Evolutionary conservation across 2,113 vertebrate species (phyloP), one percentile per base, ranked within the genome.

Genomic region (Lontra canadensis): DNA sequence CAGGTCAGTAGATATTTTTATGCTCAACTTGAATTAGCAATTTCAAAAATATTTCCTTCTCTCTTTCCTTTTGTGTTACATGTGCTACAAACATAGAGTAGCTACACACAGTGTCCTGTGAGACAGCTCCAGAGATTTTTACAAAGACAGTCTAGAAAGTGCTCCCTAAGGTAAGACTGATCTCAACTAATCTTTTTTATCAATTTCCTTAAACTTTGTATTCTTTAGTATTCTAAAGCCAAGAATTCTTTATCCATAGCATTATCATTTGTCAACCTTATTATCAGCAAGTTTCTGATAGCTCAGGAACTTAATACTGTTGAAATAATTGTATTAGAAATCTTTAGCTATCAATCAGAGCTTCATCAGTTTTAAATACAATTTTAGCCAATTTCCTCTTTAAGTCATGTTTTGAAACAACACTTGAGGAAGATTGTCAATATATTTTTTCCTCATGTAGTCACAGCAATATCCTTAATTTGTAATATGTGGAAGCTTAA

Each of bases 1-100:
- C 88, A 96, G 92, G 92, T 94, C 83, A 96, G 63, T 81, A 61
- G 25, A 78, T 96, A 92, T 74, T 94, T 98, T 95, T 95, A 84
- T 85, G 71, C 52, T 78, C 65, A 94, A 81, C 71, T 94, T 95
- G 95, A 98, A 92, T 91, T 90, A 94, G 71, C 49, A 92, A 1
- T 91, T 97, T 81, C 47, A 96, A 96, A 95, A 74, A 18, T 9
- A 71, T 78, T 82, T 94, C 14, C 31, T 90, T 39, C 17, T 91
- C 42, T 57, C 15, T 20, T 63, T 49, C 10, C 7, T 96, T 82
- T 18, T 34, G 11, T 81, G n/a, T 14, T 55, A 49, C 31, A 17
- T 36, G 49, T 79, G 34, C n/a, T 92, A 63, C n/a, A 97, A 31
- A 88, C 67, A 85, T 3, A 23, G 39, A n/a, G 57, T n/a, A 94